These are phyloP conservation scores for Anoura caudifer DNA, from an alignment of 2,113 vertebrate species.

Conservation along the genomic window DNA sequence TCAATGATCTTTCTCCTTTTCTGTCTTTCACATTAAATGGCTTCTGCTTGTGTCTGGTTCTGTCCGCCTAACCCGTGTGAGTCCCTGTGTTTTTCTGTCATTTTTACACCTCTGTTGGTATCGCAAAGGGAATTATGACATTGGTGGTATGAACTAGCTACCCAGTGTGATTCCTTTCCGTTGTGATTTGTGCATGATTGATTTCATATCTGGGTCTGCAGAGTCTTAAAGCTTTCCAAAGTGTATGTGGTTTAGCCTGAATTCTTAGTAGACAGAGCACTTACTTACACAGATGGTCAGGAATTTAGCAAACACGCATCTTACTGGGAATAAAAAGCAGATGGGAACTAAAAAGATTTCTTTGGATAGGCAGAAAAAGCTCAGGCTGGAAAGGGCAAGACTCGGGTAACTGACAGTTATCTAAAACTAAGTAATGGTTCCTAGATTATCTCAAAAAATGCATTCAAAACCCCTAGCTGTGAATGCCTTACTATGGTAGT, in stretches of 20 bases:
- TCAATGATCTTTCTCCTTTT: background rate
- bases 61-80: background rate
- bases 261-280: background rate
- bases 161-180: background rate
- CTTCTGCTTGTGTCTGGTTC: background rate
- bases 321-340: background rate
- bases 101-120: background rate
- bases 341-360: background rate
- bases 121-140: background rate
- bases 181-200: background rate
- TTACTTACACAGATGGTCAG: background rate
- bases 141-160: background rate
- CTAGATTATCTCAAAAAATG: background rate
- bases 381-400: background rate
- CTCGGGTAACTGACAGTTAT: background rate
- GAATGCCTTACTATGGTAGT: background rate
- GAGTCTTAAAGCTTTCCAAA: background rate
- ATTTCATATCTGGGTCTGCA: background rate
- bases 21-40: background rate
- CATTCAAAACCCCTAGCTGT: background rate
- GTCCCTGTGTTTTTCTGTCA: background rate
- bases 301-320: background rate
- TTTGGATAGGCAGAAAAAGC: background rate
- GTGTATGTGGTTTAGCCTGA: background rate
- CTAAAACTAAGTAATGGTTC: background rate